Base-by-base conservation (phyloP, 2,888 invertebrate species). In the Actias luna region DNA sequence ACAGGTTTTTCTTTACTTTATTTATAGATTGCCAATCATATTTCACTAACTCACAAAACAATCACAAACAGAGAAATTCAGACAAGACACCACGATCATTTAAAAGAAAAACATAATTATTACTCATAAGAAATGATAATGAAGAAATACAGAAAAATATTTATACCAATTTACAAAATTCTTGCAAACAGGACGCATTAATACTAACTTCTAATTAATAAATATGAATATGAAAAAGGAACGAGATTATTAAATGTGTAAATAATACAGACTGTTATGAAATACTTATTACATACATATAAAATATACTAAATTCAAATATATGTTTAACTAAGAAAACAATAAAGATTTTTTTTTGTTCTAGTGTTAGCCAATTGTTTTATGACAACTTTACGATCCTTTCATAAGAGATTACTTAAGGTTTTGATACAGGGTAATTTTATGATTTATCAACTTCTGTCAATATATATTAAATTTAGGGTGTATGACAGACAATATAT, bases 391-490 rank as follows among this genome's bases (percentile, higher is more conserved):
- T 76, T 78, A 77, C 71, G 75, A 77, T 69, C 67, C 65, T 64
- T 68, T 67, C 66, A 70, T 73, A 75, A 77, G 75, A 74, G 73
- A 76, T 75, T 78, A 73, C 77, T 78, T 70, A 71, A 75, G 73
- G 75, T 72, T 76, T 72, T 69, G 69, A 70, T 70, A 69, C 67
- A 66, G 68, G 58, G 66, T 74, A 73, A 29, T 71, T 74, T 78
- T 72, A 76, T 68, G 70, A 64, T 50, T 31, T 58, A 62, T 62
- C 57, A 42, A 25, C 58, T 57, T 29, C 39, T 55, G 55, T 1
- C 29, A 29, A 16, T n/a, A 29, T 55, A 18, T 55, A 29, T 55
- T 29, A 5, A 55, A 55, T 55, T 55, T 29, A 55, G n/a, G 14
- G 5, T 8, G 29, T 29, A 1, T 55, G 14, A 27, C n/a, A 55